These are phyloP conservation scores for Cuniculus paca DNA, from an alignment of 2,797 vertebrate species.

Conservation along the genomic window DNA sequence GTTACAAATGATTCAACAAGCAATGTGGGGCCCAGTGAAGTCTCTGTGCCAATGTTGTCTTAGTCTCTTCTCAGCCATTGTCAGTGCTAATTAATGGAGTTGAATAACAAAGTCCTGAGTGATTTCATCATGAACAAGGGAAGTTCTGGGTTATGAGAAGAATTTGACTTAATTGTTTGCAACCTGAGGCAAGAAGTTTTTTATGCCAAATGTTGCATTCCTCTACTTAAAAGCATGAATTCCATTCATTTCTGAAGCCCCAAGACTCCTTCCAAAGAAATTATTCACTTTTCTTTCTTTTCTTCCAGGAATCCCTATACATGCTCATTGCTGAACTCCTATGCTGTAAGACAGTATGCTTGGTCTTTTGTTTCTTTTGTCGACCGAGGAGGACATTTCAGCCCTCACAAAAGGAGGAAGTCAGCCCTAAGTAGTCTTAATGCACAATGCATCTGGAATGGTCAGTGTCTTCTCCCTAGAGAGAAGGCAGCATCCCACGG, in stretches of 20 bases:
- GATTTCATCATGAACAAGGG: slow-evolving; percentile 31
- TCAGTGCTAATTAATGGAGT: background rate
- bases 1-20: background rate
- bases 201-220: slow-evolving; percentile 50
- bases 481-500: background rate
- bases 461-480: background rate
- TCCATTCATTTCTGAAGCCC: slow-evolving; percentile 57
- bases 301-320: slow-evolving; percentile 41
- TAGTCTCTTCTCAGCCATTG: background rate
- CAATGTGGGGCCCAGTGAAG: background rate
- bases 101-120: background rate
- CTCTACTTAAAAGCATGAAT: slow-evolving; percentile 38
- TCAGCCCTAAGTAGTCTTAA: background rate
- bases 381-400: background rate
- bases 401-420: background rate
- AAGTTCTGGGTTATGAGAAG: slow-evolving; percentile 48
- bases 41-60: background rate
- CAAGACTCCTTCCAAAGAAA: slow-evolving; percentile 60
- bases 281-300: slow-evolving; percentile 53
- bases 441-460: background rate
- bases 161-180: slow-evolving; percentile 70
- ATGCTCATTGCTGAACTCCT: background rate
- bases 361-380: slow-evolving; percentile 29
- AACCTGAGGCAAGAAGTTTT: slow-evolving; percentile 53
- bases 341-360: background rate